Conservation (phyloP, 2,888 invertebrate genomes). For the Drosophila neoperkinsi region DNA sequence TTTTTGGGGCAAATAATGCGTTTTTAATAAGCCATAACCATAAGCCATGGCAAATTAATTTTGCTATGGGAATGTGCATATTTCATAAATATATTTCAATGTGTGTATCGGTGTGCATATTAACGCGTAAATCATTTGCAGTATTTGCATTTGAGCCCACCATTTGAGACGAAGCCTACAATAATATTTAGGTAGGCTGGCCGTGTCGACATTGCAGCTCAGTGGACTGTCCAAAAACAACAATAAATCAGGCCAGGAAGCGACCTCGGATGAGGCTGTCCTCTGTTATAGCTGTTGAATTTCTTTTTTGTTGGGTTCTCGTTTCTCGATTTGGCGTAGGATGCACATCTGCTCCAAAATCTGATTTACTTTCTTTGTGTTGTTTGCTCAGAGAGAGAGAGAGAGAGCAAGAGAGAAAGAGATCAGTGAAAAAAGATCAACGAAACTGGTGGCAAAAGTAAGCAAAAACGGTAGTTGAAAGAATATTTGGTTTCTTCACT, state of each 20-base stretch:
- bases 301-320: conserved; percentile 16
- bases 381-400: conserved; percentile 22
- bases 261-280: conserved; percentile 25
- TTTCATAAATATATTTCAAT: neutral
- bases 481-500: conserved; percentile 41
- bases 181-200: conserved; percentile 76
- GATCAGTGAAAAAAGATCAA: conserved; percentile 64
- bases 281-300: conserved; percentile 14
- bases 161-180: conserved; percentile 30
- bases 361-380: conserved; percentile 78
- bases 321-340: conserved; percentile 24
- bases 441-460: conserved; percentile 64
- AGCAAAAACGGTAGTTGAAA: conserved; percentile 51
- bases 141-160: conserved; percentile 66
- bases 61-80: conserved; percentile 12
- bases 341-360: conserved; percentile 76
- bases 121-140: conserved; percentile 41
- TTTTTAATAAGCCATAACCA: conserved; percentile 64
- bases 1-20: conserved; percentile 47
- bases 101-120: neutral
- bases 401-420: conserved; percentile 7
- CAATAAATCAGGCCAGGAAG: conserved; percentile 52
- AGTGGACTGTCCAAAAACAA: conserved; percentile 44
- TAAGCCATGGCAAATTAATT: conserved; percentile 36
- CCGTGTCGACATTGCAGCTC: conserved; percentile 56